Percentiles rank a stretch among this genome's conserved stretches.
Evolutionary conservation across 2,797 vertebrate species (phyloP).

Genomic region (Phoebastria nigripes): DNA sequence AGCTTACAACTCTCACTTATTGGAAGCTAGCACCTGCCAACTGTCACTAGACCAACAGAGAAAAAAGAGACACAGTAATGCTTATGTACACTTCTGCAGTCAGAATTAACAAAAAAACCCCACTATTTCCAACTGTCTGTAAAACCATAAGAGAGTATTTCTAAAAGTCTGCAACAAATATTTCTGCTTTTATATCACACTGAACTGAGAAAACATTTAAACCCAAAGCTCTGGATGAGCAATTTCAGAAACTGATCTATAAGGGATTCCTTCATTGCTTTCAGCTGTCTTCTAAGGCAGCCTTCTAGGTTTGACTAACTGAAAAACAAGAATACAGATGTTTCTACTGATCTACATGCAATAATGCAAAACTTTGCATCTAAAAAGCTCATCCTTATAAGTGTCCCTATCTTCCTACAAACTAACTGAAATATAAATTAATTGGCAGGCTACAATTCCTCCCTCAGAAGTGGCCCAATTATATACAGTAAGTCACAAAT

Average conservation of each 20-base stretch:
- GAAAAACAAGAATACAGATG: background rate
- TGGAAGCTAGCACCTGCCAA: constrained; percentile 52
- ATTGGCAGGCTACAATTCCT: background rate
- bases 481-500: background rate
- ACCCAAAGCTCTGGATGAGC: background rate
- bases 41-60: background rate
- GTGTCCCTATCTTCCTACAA: background rate
- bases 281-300: background rate
- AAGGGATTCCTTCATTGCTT: background rate
- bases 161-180: background rate
- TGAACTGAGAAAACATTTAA: background rate
- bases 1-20: constrained; percentile 6
- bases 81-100: background rate
- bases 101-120: background rate
- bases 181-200: background rate
- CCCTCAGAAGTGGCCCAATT: background rate
- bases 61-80: background rate
- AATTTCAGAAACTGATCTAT: background rate
- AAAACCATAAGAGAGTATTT: background rate
- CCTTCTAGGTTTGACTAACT: background rate
- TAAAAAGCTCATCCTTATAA: background rate
- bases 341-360: background rate
- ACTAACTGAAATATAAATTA: background rate
- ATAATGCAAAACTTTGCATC: background rate
- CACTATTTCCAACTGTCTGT: background rate